Evolutionary conservation across 2,113 vertebrate genomes (phyloP), one percentile per base, ranked within the genome.

Genomic region (Callipepla squamata): DNA sequence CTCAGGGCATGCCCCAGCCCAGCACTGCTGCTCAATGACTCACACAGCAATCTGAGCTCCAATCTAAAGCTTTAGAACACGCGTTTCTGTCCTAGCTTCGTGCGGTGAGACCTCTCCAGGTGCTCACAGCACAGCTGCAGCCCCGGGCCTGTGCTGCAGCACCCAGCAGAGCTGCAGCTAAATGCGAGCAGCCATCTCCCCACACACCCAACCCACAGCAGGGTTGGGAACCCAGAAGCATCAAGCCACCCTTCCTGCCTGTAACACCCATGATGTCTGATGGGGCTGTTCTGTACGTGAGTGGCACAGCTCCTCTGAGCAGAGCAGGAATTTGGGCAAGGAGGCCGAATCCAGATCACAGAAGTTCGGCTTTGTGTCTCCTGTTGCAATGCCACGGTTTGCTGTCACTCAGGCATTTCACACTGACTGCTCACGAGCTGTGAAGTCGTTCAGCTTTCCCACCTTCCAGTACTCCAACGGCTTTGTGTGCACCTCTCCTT

Each of bases 301-400:
- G 6, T 18, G 21, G 20, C 22, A 12, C 3, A 9, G 63, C 28
- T 7, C 3, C 9, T 22, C 30, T 48, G 57, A 1, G 20, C 18
- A n/a, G 36, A 58, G 70, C 32, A 23, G 50, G 63, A 28, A 7
- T 62, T 42, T 16, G 18, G 14, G 48, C 25, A 63, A 10, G 32
- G 13, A 57, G 13, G 13, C 15, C 23, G 34, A 19, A 42, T 10
- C 2, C 0, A 2, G 30, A 14, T 12, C 17, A 23, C 22, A n/a
- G 36, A 58, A 34, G 32, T 81, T 66, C 51, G 30, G 32, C 69
- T 76, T 48, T n/a, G 20, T 26, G 7, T 22, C 65, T 77, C 28
- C 38, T 34, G 22, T 11, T 45, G 38, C 61, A 59, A 5, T 61
- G 58, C 18, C 44, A 22, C 34, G 4, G 45, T 21, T 59, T 42